Percentiles rank a stretch among this genome's conserved stretches.
Evolutionary conservation across 2,113 vertebrate species (phyloP).

Genomic region (Grantiella picta): DNA sequence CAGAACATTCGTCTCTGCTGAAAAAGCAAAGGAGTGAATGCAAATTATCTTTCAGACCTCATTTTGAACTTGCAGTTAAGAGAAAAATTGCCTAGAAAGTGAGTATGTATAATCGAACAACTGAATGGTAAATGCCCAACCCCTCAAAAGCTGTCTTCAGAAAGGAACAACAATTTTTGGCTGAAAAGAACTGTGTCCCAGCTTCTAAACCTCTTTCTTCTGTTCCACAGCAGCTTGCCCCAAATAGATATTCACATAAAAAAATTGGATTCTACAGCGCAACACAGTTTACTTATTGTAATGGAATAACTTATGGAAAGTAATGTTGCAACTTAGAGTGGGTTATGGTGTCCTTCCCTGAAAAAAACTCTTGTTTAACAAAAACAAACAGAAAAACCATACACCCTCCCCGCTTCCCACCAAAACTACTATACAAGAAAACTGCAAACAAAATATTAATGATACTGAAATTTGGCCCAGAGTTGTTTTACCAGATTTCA

Average conservation of each 20-base stretch:
- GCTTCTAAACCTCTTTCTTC: conserved; percentile 70
- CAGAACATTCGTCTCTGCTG: neutral
- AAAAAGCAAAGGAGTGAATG: neutral
- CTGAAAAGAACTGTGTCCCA: neutral
- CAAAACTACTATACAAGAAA: conserved; percentile 51
- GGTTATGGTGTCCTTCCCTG: conserved; percentile 79
- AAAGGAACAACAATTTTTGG: neutral
- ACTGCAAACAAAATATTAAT: conserved; percentile 60
- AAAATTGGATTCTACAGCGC: conserved; percentile 68
- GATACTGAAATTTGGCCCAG: conserved; percentile 75
- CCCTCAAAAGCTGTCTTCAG: neutral
- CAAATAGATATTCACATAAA: conserved; percentile 70
- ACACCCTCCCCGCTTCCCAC: conserved; percentile 53
- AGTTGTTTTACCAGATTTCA: conserved; percentile 61
- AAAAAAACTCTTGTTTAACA: conserved; percentile 67
- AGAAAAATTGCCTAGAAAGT: neutral
- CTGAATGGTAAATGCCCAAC: neutral
- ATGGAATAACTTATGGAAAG: conserved; percentile 78
- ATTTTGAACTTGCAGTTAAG: neutral
- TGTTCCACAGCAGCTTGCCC: conserved; percentile 80
- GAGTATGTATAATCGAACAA: neutral
- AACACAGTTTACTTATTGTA: conserved; percentile 76
- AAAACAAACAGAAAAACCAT: conserved; percentile 28
- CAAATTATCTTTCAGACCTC: neutral
- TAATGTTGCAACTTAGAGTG: conserved; percentile 82